A percentile compares a stretch with the other conserved stretches of the same genome.
These are phyloP conservation scores for Mohoua ochrocephala DNA, from an alignment of 2,113 vertebrate genomes.

Conservation along the genomic window DNA sequence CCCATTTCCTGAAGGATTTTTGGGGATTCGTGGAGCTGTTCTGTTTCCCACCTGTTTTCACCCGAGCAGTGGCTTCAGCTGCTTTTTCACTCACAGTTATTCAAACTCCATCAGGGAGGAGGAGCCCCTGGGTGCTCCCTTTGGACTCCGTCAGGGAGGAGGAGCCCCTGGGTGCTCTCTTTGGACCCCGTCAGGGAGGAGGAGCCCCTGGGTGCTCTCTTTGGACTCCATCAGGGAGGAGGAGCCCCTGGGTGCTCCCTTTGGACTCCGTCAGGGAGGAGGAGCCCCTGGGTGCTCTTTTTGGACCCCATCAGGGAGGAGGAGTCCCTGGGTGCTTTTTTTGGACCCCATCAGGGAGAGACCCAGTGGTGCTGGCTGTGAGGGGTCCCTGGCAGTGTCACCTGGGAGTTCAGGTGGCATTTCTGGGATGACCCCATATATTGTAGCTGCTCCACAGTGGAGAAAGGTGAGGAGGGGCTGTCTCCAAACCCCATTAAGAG, in stretches of 20 bases:
- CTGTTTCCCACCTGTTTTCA: neutral
- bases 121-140: no score
- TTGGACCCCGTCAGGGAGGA: no score
- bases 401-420: neutral
- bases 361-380: neutral
- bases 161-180: no score
- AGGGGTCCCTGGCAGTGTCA: neutral
- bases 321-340: neutral
- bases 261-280: no score
- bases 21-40: neutral
- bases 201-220: neutral
- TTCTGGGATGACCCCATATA: neutral
- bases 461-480: neutral
- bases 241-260: no score
- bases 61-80: neutral
- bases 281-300: neutral
- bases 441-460: neutral
- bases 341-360: neutral
- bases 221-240: neutral
- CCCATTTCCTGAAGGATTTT: accelerated
- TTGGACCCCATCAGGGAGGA: neutral
- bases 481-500: neutral
- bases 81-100: neutral
- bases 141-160: no score
- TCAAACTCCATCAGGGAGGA: neutral